phyloP scores from a whole-genome alignment of 2,888 invertebrate genomes.

The Sphecodes monilicornis region DNA sequence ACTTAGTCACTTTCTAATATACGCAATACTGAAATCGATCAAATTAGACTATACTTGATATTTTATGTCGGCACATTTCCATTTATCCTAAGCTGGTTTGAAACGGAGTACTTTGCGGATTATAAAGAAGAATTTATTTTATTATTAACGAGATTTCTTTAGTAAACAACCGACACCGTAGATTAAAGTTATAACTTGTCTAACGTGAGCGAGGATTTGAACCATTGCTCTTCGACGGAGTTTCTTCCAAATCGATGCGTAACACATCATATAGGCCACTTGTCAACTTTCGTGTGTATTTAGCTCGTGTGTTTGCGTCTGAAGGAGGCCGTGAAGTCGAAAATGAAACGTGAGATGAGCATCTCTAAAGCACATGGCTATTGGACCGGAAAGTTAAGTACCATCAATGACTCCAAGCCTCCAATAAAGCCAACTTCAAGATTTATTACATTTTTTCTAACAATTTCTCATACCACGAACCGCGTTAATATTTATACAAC shows the following conservation, averaged over 20 bases:
- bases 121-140: too few relatives aligned
- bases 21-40: not conserved
- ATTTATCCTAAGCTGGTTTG: not conserved
- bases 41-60: not conserved
- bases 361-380: not conserved
- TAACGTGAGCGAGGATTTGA: not conserved
- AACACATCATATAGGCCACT: not conserved
- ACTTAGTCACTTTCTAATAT: not conserved
- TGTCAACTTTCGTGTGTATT: constrained; percentile 5
- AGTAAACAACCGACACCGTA: not conserved
- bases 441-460: not conserved
- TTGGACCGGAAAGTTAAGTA: not conserved
- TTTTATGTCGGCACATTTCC: not conserved
- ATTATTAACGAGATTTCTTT: too few relatives aligned
- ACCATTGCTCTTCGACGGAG: not conserved
- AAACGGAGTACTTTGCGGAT: not conserved
- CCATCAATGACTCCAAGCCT: not conserved
- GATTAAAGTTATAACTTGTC: not conserved
- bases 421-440: not conserved
- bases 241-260: not conserved
- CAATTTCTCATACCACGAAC: not conserved
- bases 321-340: not conserved
- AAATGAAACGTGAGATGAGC: constrained; percentile 11
- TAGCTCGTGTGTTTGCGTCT: not conserved
- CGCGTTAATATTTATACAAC: not conserved